These are phyloP conservation scores for Carcharodon carcharias DNA, from an alignment of 2,797 vertebrate species.

Conservation along the genomic window DNA sequence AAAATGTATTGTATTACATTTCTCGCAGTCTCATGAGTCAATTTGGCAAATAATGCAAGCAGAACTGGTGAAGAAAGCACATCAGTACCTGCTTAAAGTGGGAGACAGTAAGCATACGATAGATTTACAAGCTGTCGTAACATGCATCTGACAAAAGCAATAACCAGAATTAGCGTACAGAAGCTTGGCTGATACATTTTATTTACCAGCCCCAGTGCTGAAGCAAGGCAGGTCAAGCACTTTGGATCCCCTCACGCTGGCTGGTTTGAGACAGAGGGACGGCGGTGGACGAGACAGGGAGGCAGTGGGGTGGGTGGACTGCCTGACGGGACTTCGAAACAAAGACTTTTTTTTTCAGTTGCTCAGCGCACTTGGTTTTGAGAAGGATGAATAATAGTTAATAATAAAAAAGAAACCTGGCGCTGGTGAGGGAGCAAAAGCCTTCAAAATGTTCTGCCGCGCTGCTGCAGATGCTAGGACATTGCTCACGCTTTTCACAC, in stretches of 20 bases:
- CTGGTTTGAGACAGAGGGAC: slow-evolving; percentile 41
- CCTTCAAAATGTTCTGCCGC: not conserved
- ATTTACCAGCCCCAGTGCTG: slow-evolving; percentile 43
- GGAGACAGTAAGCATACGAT: slow-evolving; percentile 61
- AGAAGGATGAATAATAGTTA: not conserved
- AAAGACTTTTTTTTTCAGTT: not conserved
- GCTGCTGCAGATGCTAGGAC: not conserved
- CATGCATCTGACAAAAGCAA: slow-evolving; percentile 65
- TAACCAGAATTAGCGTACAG: slow-evolving; percentile 67
- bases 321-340: not conserved
- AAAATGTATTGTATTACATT: slow-evolving; percentile 61
- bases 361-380: no score
- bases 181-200: slow-evolving; percentile 52
- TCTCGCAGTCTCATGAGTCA: slow-evolving; percentile 58
- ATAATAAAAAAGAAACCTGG: not conserved
- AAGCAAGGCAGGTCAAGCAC: slow-evolving; percentile 34
- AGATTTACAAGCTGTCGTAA: slow-evolving; percentile 65
- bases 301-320: not conserved
- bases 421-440: not conserved
- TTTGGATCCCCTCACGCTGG: slow-evolving; percentile 40
- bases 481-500: no score
- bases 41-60: slow-evolving; percentile 64
- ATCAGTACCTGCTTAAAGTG: slow-evolving; percentile 60
- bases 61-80: slow-evolving; percentile 57
- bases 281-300: not conserved